Base-by-base conservation (phyloP, 2,797 vertebrate genomes). In the Siniperca obscura region DNA sequence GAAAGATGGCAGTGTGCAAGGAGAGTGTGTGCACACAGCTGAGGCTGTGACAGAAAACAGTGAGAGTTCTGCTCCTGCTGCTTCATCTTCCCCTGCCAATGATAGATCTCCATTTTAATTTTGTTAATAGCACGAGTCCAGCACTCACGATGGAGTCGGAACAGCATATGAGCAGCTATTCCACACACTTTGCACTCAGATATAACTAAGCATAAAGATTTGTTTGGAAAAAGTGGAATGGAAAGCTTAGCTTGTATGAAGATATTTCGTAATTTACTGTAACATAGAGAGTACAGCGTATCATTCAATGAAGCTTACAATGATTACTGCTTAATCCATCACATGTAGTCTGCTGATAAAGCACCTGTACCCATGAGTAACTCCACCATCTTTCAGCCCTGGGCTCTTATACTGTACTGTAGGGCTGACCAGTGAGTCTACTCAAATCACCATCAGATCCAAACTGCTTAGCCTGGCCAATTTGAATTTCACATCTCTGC, bases 401-500 rank as follows among this genome's bases (percentile, higher is more conserved):
- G 53, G 84, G 90, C 89, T 87, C 83, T 79, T 78, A 79, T 85
- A 90, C 90, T 87, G 87, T 92, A 93, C 90, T 86, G 87, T 80
- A 84, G 92, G 91, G 79, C 92, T 91, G 92, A 92, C 93, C 93
- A 89, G 78, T 71, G 83, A 90, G 92, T 95, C 94, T 14, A 50
- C 92, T 93, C 90, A 76, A 86, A 94, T 95, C 90, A 94, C 80
- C 92, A 89, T 94, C 94, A 94, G 74, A 87, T 86, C 85, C 89
- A 90, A 94, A 95, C 88, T 95, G 94, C 95, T 95, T 94, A 88
- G 93, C 87, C 74, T 81, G 90, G 91, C 90, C 93, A 90, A 93
- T 95, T 94, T 94, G 89, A 94, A 92, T 92, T 91, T 92, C 92
- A 92, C 91, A 91, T 94, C 87, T 93, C 92, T 94, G 95, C 94